Evolutionary conservation across 2,797 vertebrate species (phyloP).

Genomic region (Malurus splendens): DNA sequence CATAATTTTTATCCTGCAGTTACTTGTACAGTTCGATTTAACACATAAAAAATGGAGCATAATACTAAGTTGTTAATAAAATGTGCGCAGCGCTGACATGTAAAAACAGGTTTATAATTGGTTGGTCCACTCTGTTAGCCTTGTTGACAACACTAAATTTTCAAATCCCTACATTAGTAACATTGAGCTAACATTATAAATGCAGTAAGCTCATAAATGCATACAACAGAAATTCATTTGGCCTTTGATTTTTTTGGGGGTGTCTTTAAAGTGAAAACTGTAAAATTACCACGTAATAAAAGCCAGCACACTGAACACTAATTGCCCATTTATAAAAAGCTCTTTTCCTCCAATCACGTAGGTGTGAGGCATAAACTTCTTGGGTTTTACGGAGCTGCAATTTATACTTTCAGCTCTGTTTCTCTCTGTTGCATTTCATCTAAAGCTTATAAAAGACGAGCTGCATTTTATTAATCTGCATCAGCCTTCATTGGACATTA

Average conservation of each 20-base stretch:
- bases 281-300: slow-evolving; percentile 81
- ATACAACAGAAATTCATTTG: slow-evolving; percentile 68
- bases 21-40: slow-evolving; percentile 69
- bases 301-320: slow-evolving; percentile 67
- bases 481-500: slow-evolving; percentile 74
- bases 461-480: slow-evolving; percentile 63
- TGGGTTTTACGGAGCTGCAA: slow-evolving; percentile 53
- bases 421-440: slow-evolving; percentile 51
- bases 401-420: slow-evolving; percentile 50
- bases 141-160: slow-evolving; percentile 76
- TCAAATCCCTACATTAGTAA: slow-evolving; percentile 61
- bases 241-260: slow-evolving; percentile 53
- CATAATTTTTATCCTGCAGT: slow-evolving; percentile 64
- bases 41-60: slow-evolving; percentile 66
- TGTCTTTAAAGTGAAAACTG: slow-evolving; percentile 73
- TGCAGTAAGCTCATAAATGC: slow-evolving; percentile 72
- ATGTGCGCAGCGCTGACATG: slow-evolving; percentile 72
- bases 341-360: slow-evolving; percentile 58
- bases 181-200: slow-evolving; percentile 66
- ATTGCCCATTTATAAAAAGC: slow-evolving; percentile 69
- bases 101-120: slow-evolving; percentile 72
- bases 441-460: slow-evolving; percentile 53
- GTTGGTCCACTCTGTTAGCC: slow-evolving; percentile 65
- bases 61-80: slow-evolving; percentile 77
- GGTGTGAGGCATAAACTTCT: slow-evolving; percentile 60